Conservation (phyloP, 2,113 vertebrate species). For the Malaclemys terrapin region DNA sequence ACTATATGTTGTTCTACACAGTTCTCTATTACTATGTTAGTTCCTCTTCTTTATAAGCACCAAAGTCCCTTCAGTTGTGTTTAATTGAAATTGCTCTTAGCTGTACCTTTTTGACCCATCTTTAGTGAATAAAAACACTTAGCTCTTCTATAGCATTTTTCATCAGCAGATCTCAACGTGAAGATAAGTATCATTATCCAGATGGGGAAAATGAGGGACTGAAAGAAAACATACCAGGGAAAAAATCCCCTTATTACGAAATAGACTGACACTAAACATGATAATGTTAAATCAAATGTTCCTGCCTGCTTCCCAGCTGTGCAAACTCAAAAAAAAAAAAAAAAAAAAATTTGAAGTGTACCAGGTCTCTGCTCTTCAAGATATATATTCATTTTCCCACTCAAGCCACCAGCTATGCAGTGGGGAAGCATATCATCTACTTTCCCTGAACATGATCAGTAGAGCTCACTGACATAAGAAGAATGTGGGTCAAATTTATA, state of each 20-base stretch:
- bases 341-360: background rate
- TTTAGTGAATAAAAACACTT: background rate
- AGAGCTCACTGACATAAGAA: background rate
- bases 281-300: background rate
- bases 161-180: background rate
- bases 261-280: background rate
- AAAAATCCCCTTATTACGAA: background rate
- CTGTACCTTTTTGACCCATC: background rate
- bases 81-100: background rate
- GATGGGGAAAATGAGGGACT: background rate
- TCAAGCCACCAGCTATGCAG: conserved; percentile 3
- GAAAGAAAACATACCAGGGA: fast-evolving
- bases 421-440: background rate
- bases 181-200: background rate
- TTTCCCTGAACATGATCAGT: background rate
- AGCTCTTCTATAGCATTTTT: background rate
- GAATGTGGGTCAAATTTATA: background rate
- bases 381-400: background rate
- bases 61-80: background rate
- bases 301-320: background rate
- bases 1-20: background rate
- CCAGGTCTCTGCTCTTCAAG: background rate
- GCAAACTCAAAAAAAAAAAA: background rate
- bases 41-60: background rate
- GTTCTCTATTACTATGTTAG: background rate